A percentile compares a stretch with the other conserved stretches of the same genome.
phyloP scores from a whole-genome alignment of 2,113 vertebrate genomes.

The Albula goreensis region DNA sequence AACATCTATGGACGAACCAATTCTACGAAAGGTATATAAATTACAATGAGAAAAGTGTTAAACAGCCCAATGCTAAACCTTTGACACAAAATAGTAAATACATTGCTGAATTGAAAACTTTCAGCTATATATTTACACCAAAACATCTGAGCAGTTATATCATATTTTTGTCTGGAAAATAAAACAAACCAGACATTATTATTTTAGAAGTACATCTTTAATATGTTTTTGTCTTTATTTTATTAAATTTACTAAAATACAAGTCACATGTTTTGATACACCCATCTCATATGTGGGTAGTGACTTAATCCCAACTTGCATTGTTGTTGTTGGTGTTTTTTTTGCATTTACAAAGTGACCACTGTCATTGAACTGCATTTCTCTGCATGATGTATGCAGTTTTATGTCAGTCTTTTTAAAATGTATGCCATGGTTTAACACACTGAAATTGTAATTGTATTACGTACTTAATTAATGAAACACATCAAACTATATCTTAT shows the following conservation, averaged over 20 bases:
- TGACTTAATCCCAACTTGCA: neutral
- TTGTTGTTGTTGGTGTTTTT: neutral
- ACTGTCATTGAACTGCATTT: neutral
- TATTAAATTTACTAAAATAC: neutral
- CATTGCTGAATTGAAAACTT: neutral
- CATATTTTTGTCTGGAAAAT: neutral
- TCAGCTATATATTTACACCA: neutral
- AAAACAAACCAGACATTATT: neutral
- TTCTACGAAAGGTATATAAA: neutral
- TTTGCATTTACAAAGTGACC: neutral
- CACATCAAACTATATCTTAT: neutral
- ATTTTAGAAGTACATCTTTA: neutral
- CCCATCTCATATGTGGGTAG: neutral
- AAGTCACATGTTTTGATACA: neutral
- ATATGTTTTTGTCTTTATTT: neutral
- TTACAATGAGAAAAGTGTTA: neutral
- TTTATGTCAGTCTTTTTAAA: neutral
- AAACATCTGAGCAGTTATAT: neutral
- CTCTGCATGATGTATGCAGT: neutral
- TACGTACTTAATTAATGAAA: neutral
- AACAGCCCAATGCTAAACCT: neutral
- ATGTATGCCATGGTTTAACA: neutral
- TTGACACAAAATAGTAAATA: neutral
- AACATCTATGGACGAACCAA: neutral
- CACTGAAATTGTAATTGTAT: neutral